phyloP scores from a whole-genome alignment of 1,140 invertebrate species.

The Procambarus clarkii region DNA sequence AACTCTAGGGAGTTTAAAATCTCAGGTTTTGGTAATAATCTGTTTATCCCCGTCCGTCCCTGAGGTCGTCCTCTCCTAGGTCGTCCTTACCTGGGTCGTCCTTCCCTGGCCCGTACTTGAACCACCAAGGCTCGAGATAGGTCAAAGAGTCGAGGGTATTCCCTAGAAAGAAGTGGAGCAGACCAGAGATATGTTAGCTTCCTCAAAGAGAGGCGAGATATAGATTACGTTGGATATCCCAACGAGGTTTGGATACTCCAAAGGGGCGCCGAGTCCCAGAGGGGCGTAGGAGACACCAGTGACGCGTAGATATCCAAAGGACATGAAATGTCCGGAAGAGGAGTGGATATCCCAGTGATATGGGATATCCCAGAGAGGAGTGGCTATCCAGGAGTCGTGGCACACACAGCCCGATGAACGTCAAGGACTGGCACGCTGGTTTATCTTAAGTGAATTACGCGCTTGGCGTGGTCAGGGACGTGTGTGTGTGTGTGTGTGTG shows the following conservation, averaged over 20 bases:
- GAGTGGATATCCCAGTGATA: background rate
- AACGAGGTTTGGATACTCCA: background rate
- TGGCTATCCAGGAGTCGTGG: background rate
- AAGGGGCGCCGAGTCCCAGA: background rate
- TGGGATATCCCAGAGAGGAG: background rate
- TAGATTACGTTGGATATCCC: background rate
- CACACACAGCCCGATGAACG: background rate
- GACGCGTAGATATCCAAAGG: background rate
- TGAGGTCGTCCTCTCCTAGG: too few relatives aligned
- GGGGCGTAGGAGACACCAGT: background rate
- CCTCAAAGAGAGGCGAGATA: too few relatives aligned
- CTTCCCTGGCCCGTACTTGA: too few relatives aligned
- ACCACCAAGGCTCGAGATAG: background rate
- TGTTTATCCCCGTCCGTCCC: too few relatives aligned
- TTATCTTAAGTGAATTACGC: conserved; percentile 3
- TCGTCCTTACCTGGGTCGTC: too few relatives aligned
- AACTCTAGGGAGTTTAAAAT: too few relatives aligned
- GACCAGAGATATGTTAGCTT: too few relatives aligned
- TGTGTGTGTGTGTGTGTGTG: background rate
- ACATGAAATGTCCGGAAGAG: background rate
- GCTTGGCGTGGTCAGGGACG: background rate
- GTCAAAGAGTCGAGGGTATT: background rate
- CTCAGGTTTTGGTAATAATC: too few relatives aligned
- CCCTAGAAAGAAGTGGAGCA: too few relatives aligned
- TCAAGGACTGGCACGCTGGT: background rate